Base-by-base conservation (phyloP, 2,113 vertebrate species). In the Sylvilagus bachmani region DNA sequence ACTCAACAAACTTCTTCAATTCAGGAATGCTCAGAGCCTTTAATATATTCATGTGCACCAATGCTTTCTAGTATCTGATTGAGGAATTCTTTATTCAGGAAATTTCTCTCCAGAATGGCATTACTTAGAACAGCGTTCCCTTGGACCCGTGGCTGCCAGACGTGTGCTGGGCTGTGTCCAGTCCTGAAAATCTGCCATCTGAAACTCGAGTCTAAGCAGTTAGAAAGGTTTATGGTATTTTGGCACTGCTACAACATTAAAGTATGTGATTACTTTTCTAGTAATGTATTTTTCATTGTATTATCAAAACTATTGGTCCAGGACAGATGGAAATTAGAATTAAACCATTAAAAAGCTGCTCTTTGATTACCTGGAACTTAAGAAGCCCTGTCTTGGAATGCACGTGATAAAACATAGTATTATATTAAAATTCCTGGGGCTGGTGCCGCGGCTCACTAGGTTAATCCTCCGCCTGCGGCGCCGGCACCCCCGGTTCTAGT, bases 61-160 rank as follows among this genome's bases (percentile, higher is more conserved):
- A 86, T 31, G 14, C 10, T 66, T 62, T 86, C 19, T 58, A 73
- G 75, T 92, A 44, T 38, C 6, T 74, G 80, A 44, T 70, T 84
- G 80, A 87, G n/a, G 21, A 71, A 33, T 53, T 87, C 53, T 91
- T 83, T 71, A 90, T 55, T 91, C 66, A 88, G 67, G 27, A 66
- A 84, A 81, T 84, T 75, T 86, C 33, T 67, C 36, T 74, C 7
- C 49, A 85, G 66, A 89, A 83, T 49, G 10, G 10, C 6, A 8
- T 92, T 86, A 38, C 38, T 93, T 80, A 92, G 44, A 71, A 79
- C 13, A 53, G 36, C 38, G 1, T 67, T 79, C 75, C 38, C 55
- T 58, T 85, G 71, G 22, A 80, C 66, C 33, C 61, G 17, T 70
- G 62, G 7, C 16, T 24, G 58, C 70, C 62, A 51, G 19, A 77